Evolutionary conservation across 2,888 invertebrate genomes (phyloP), one percentile per base, ranked within the genome.

Genomic region (Podabrus alpinus): DNA sequence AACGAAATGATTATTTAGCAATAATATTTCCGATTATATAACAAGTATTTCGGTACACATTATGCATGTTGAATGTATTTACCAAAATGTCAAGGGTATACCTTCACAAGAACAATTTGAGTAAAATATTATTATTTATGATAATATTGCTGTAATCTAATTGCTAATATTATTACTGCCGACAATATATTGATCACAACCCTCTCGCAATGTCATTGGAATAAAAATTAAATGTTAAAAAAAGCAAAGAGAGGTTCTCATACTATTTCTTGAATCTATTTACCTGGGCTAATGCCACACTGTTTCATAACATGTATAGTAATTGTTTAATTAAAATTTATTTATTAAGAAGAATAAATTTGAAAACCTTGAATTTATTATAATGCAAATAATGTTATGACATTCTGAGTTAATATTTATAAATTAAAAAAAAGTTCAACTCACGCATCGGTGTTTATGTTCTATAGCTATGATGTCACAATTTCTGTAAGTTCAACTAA

Each of bases 11-110:
- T 15, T 61, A 64, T 64, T 13, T 21, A 64, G 21, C 21, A 64
- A 64, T n/a, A 64, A 64, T 19, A 21, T 64, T 64, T 15, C 13
- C 17, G 62, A 64, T 64, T 64, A 64, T 64, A 21, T 64, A 64
- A 64, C 21, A n/a, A 64, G 19, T 64, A 64, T 64, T 64, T 64
- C 2, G 13, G 62, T 64, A 64, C 62, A 64, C 13, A 61, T 64
- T 64, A 64, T 64, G 62, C 62, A 64, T 19, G 62, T 64, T 21
- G 62, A 64, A 16, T 64, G 62, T 64, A 64, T 64, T 64, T 19
- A 16, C n/a, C 17, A 21, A 64, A 64, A 64, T 64, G 62, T 64
- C 62, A 64, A 64, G 62, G 62, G 19, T 64, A 45, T n/a, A 64
- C 62, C 62, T 64, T 21, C 62, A 19, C 62, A 64, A 64, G 62